phyloP scores from a whole-genome alignment of 2,113 vertebrate species.

The Hystrix cristata region DNA sequence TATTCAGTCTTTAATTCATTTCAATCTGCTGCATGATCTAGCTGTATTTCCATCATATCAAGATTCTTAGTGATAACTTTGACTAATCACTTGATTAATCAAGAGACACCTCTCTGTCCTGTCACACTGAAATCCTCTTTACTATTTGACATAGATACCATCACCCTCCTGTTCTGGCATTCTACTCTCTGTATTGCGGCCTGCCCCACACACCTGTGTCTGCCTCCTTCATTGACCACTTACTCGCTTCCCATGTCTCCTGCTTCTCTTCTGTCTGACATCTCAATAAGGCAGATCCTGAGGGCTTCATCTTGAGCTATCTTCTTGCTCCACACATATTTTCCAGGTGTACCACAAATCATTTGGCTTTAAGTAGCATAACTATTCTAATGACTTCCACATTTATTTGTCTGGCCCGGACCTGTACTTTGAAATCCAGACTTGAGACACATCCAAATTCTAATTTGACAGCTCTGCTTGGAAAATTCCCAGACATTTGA shows the following conservation, averaged over 20 bases:
- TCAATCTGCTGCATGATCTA: not conserved
- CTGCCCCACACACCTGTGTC: not conserved
- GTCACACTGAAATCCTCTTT: not conserved
- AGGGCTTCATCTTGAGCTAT: not conserved
- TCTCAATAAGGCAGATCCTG: not conserved
- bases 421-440: conserved; percentile 31
- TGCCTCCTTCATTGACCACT: not conserved
- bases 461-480: conserved; percentile 55
- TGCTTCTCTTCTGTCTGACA: not conserved
- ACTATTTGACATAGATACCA: not conserved
- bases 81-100: not conserved
- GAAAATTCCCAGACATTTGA: conserved; percentile 53
- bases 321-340: not conserved
- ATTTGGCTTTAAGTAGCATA: conserved; percentile 15
- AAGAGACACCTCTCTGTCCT: not conserved
- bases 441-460: conserved; percentile 3
- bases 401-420: conserved; percentile 15
- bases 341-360: conserved; percentile 39
- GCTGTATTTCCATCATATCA: not conserved
- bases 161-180: not conserved
- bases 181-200: no score
- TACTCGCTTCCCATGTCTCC: not conserved
- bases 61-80: not conserved
- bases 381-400: conserved; percentile 59
- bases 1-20: not conserved